Conservation (phyloP, 2,888 invertebrate species). For the Papilio protenor region DNA sequence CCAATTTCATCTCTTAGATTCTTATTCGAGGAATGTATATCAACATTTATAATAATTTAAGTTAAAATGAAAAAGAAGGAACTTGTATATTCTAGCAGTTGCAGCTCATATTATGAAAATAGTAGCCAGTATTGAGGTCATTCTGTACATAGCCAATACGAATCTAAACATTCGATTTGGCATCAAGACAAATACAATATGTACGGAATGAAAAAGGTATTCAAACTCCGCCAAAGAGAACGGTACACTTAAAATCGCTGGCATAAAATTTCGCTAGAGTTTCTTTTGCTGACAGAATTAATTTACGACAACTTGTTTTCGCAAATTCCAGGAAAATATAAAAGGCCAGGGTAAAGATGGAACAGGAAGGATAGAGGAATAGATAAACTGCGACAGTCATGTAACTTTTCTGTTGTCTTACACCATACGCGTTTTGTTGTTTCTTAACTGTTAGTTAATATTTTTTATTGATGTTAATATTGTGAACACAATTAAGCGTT, state of each 20-base stretch:
- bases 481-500: too few relatives aligned
- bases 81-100: neutral
- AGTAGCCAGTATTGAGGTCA: neutral
- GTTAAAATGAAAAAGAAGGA: neutral
- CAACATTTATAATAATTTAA: neutral
- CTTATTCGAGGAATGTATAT: too few relatives aligned
- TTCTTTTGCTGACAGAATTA: neutral
- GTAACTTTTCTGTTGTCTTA: neutral
- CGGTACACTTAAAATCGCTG: conserved; percentile 11
- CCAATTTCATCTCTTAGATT: too few relatives aligned
- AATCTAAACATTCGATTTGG: conserved; percentile 27
- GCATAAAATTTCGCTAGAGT: conserved; percentile 3
- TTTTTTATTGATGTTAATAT: too few relatives aligned
- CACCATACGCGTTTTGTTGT: neutral
- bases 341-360: neutral
- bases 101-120: neutral
- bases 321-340: neutral
- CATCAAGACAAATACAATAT: conserved; percentile 25
- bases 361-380: neutral
- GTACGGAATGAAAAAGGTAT: conserved; percentile 8
- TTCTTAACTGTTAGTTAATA: neutral
- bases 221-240: conserved; percentile 12
- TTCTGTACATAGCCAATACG: conserved; percentile 15
- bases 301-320: conserved; percentile 13
- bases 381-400: neutral